A percentile compares a stretch with the other conserved stretches of the same genome.
Conservation (phyloP, 2,888 invertebrate genomes). For the Apomyelois bistriatella region DNA sequence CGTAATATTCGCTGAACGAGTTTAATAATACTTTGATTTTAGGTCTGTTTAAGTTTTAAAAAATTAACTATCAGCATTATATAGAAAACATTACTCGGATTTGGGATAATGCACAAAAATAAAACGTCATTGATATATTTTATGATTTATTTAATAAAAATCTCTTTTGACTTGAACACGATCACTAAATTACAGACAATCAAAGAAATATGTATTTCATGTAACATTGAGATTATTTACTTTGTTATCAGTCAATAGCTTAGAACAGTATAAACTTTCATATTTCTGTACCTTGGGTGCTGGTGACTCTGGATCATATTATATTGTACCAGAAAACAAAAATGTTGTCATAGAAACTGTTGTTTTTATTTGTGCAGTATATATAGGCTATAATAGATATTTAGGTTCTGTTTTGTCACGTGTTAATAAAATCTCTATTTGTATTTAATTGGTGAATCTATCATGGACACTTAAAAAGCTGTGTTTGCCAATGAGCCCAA, state of each 20-base stretch:
- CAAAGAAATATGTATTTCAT: slow-evolving; percentile 60
- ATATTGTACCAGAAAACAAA: not conserved
- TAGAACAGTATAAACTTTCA: slow-evolving; percentile 39
- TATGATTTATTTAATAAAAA: slow-evolving; percentile 75
- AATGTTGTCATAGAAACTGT: not conserved
- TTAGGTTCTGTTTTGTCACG: too few relatives aligned
- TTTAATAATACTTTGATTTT: not conserved
- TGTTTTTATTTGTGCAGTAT: too few relatives aligned
- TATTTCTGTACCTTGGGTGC: not conserved
- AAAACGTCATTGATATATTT: slow-evolving; percentile 32
- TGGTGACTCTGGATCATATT: not conserved
- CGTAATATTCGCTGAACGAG: not conserved
- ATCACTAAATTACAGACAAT: slow-evolving; percentile 78
- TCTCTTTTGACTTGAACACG: slow-evolving; percentile 80
- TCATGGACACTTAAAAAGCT: too few relatives aligned
- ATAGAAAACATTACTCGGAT: too few relatives aligned
- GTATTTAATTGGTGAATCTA: too few relatives aligned
- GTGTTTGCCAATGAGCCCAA: too few relatives aligned
- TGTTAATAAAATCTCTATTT: too few relatives aligned
- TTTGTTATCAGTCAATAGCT: slow-evolving; percentile 67
- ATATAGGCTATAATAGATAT: too few relatives aligned
- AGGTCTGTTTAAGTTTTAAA: too few relatives aligned
- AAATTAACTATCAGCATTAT: too few relatives aligned
- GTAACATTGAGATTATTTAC: slow-evolving; percentile 70
- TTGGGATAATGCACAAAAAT: slow-evolving; percentile 19